A percentile compares a stretch with the other conserved stretches of the same genome.
phyloP scores from a whole-genome alignment of 2,797 vertebrate species.

The Anableps anableps region DNA sequence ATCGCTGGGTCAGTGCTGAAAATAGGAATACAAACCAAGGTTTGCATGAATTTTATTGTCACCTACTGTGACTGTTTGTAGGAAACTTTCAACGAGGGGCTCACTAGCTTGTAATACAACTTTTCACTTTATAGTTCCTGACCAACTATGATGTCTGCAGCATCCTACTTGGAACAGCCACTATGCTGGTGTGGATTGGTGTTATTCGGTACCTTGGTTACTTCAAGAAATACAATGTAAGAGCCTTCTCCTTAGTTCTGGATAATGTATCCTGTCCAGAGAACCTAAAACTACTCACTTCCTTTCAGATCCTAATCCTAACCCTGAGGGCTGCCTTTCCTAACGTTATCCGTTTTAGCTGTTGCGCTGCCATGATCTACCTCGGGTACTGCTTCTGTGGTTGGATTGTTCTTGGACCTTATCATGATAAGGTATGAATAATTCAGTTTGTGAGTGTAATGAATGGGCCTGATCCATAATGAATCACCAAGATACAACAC shows the following conservation, averaged over 20 bases:
- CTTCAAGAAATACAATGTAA: conserved; percentile 97
- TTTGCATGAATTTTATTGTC: conserved; percentile 40
- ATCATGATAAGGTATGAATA: conserved; percentile 90
- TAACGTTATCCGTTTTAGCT: conserved; percentile 91
- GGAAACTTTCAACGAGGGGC: background rate
- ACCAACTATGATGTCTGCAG: conserved; percentile 94
- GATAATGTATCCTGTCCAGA: background rate
- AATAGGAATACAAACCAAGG: conserved; percentile 96
- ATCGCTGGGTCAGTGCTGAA: conserved; percentile 91
- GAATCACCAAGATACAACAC: background rate
- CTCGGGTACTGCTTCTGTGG: conserved; percentile 97
- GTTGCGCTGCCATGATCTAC: conserved; percentile 95
- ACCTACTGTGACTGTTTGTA: background rate
- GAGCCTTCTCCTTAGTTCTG: conserved; percentile 34
- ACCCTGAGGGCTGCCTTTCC: conserved; percentile 91
- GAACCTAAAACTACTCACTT: conserved; percentile 6
- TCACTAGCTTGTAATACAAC: background rate
- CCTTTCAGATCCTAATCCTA: conserved; percentile 90
- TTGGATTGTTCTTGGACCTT: conserved; percentile 97
- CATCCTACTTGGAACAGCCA: conserved; percentile 92
- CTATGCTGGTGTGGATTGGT: conserved; percentile 93
- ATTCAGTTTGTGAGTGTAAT: background rate
- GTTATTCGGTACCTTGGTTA: conserved; percentile 95
- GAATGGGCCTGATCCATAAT: background rate
- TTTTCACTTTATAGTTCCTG: conserved; percentile 81